These are phyloP conservation scores for Uropetala carovei DNA, from an alignment of 2,888 invertebrate genomes.

Conservation along the genomic window DNA sequence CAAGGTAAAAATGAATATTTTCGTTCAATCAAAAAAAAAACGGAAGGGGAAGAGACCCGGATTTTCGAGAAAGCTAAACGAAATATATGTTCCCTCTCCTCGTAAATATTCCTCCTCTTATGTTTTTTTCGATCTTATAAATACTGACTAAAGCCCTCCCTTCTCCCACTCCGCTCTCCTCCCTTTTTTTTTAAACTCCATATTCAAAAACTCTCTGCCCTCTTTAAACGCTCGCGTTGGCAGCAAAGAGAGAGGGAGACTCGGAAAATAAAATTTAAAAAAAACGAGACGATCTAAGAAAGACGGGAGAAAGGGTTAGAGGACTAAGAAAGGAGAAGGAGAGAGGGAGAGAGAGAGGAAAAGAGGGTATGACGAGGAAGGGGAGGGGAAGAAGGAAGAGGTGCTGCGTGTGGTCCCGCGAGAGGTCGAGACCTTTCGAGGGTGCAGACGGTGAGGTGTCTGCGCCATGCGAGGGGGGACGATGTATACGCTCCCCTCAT, in stretches of 20 bases:
- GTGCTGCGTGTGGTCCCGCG: constrained; percentile 14
- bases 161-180: neutral
- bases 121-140: neutral
- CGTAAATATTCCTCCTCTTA: constrained; percentile 28
- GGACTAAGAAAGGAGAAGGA: too few relatives aligned
- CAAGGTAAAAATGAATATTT: too few relatives aligned
- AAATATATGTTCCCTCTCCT: constrained; percentile 2
- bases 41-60: neutral
- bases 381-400: neutral
- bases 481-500: constrained; percentile 7
- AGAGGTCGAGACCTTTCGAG: neutral
- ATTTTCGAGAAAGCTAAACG: neutral
- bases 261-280: neutral
- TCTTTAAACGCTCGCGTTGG: neutral
- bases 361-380: neutral
- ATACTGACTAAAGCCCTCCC: neutral
- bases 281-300: neutral
- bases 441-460: constrained; percentile 15
- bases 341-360: neutral
- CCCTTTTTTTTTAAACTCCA: neutral
- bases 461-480: constrained; percentile 8
- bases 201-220: neutral
- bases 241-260: neutral
- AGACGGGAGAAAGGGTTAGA: neutral
- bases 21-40: too few relatives aligned